Evolutionary conservation across 2,888 invertebrate species (phyloP), one percentile per base, ranked within the genome.

Genomic region (Epistrophe eligans): DNA sequence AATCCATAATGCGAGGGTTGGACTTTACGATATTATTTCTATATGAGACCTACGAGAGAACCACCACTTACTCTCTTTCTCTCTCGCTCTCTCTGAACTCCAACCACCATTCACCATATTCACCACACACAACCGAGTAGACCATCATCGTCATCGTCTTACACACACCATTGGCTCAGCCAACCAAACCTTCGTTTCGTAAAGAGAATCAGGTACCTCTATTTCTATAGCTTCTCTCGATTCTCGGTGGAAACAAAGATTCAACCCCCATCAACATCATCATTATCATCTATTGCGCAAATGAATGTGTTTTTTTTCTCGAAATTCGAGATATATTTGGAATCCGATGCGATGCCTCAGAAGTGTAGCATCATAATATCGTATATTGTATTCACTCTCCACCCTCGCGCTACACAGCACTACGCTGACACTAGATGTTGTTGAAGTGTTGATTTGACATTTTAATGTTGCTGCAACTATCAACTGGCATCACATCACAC

Each of bases 381-480:
- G 32, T 45, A 35, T 67, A 45, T 57, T 62, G 57, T 73, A 28
- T 79, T 48, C 48, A 19, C 28, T 17, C 13, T 40, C 43, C 45
- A 57, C 67, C 57, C 48, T 13, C 67, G 57, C 58, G 48, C 48
- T 28, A 4, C 11, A 15, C 19, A 55, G 15, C 24, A 55, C 24
- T 24, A 32, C 55, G 3, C n/a, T 32, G 55, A 55, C 13, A 43
- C 35, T 19, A 62, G 40, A 62, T 43, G 38, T 58, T 58, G 24
- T 48, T 24, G 38, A 38, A 58, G 77, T 74, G 64, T 64, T 58
- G 74, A 70, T 77, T 73, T 73, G 77, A 77, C 73, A 40, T 72
- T 70, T 60, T 52, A 79, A 77, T 85, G 85, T 85, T 85, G 77
- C 84, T 81, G 84, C 81, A 84, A 84, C 84, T 70, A 40, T 70